Base-by-base conservation (phyloP, 2,797 vertebrate species). In the Coregonus suidteri region DNA sequence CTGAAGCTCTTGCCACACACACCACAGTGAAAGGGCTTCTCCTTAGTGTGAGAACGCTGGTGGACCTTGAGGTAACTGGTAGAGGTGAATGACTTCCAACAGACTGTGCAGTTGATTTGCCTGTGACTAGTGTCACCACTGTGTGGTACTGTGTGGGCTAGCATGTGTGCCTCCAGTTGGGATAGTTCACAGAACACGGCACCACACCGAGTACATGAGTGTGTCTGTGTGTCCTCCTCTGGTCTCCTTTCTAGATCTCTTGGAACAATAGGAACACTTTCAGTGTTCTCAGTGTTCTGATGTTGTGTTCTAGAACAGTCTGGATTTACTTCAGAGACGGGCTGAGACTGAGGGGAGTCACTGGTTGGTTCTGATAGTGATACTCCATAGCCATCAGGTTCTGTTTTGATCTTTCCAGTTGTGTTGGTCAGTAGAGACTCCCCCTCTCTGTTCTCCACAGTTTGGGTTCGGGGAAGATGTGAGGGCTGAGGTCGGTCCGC, bases 1-100 rank as follows among this genome's bases (percentile, higher is more conserved):
- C 74, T 52, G 47, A 75, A 68, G 64, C 64, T 75, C 15, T 75
- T 75, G 14, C 74, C 74, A 35, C 74, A 75, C 41, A 75, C 51
- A 16, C 30, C 65, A n/a, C 74, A 75, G 6, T 34, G 64, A 4
- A 64, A 74, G 5, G 73, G n/a, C 3, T 41, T 47, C 37, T 41
- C 59, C 7, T 54, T 53, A 7, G 15, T 35, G 30, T 75, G 74
- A 1, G 74, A 53, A 3, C 18, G 74, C 74, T 67, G 65, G 74
- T 75, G 74, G 11, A 18, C 16, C 37, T 67, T 75, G 25, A 75
- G 74, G 64, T 75, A 68, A 18, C 30, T 31, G 11, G 64, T 65
- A 34, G 14, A 75, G 9, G 64, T 41, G 53, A 74, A 75, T 20
- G 64, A 67, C 47, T 75, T 52, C 16, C 30, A 51, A 65, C 74